These are phyloP conservation scores for Pocillopora damicornis DNA, from an alignment of 64 coral and sea anemone genomes.

Conservation along the genomic window DNA sequence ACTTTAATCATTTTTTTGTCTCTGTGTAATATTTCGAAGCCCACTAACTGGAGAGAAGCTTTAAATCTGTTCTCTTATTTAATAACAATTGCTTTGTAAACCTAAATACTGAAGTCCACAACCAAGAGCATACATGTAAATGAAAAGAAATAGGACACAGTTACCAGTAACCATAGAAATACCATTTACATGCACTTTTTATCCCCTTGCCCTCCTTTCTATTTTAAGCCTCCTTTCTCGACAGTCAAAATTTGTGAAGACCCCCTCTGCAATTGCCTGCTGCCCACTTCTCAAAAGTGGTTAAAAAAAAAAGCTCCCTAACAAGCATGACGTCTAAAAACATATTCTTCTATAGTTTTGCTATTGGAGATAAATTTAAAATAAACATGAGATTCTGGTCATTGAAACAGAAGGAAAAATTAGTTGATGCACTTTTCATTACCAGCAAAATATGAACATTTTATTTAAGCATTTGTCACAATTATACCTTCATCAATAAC, in stretches of 20 bases:
- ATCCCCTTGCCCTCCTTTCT: no score
- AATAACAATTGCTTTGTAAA: slow-evolving; percentile 43
- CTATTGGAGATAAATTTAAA: no score
- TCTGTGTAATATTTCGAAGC: slow-evolving; percentile 38
- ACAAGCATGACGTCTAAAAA: no score
- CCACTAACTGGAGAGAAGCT: slow-evolving; percentile 54
- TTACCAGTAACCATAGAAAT: no score
- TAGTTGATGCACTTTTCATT: slow-evolving; percentile 37
- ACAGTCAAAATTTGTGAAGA: no score
- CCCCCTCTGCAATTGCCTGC: background rate
- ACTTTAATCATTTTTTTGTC: slow-evolving; percentile 53
- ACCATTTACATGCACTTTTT: background rate
- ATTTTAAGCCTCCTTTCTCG: no score
- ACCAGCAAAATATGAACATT: background rate
- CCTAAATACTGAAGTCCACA: slow-evolving; percentile 7
- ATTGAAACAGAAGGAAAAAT: slow-evolving; percentile 32
- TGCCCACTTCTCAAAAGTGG: background rate
- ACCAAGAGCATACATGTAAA: background rate
- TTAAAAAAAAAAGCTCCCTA: no score
- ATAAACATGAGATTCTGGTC: slow-evolving; percentile 6
- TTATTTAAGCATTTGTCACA: no score
- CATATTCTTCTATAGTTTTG: no score
- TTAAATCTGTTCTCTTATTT: slow-evolving; percentile 39
- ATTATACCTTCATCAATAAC: no score
- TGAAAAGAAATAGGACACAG: background rate